Percentiles rank a stretch among this genome's conserved stretches.
phyloP scores from a whole-genome alignment of 2,113 vertebrate species.

The Cricetomys ansorgei region DNA sequence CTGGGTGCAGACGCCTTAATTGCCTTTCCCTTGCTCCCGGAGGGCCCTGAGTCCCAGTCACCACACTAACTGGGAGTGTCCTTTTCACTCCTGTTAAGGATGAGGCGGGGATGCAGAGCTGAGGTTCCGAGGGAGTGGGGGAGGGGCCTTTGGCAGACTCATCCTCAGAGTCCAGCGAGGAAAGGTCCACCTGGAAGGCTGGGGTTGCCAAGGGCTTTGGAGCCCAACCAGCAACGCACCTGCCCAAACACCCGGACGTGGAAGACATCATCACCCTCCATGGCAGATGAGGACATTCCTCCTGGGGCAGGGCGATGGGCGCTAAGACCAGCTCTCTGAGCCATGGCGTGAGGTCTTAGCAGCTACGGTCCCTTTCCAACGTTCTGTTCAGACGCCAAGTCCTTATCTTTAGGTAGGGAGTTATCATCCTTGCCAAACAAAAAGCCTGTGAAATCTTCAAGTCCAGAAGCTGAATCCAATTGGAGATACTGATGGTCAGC shows the following conservation, averaged over 20 bases:
- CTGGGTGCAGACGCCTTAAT: not conserved
- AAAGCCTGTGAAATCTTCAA: not conserved
- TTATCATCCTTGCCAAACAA: not conserved
- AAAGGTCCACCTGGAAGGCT: not conserved
- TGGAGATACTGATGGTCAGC: not conserved
- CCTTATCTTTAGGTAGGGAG: not conserved
- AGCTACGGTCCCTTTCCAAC: not conserved
- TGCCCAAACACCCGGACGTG: fast-evolving
- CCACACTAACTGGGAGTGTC: not conserved
- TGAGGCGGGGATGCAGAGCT: not conserved
- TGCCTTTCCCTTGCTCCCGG: not conserved
- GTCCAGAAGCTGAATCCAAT: not conserved
- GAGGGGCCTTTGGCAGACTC: not conserved
- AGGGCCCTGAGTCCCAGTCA: not conserved
- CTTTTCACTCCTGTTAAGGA: not conserved
- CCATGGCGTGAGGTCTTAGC: not conserved
- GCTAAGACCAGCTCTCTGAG: not conserved
- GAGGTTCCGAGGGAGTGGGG: not conserved
- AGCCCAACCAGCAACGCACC: not conserved
- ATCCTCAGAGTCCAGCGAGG: not conserved
- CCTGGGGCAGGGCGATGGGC: not conserved
- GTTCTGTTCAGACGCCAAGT: not conserved
- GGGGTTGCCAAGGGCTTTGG: not conserved
- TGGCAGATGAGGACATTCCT: not conserved
- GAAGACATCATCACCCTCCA: not conserved